Conservation (phyloP, 2,113 vertebrate genomes). For the Melanotaenia duboulayi region DNA sequence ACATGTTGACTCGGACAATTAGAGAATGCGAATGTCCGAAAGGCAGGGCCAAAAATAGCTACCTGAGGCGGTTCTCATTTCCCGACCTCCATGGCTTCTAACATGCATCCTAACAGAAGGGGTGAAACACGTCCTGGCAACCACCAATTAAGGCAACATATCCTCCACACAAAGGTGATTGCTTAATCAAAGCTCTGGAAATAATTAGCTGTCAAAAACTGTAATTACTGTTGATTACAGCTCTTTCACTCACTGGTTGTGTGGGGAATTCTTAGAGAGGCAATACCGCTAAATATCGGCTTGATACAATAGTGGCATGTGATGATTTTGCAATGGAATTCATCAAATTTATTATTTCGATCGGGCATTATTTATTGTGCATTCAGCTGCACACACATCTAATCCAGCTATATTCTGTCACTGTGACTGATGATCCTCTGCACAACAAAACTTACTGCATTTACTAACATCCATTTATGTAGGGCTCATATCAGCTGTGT, state of each 20-base stretch:
- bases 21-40: slow-evolving; percentile 49
- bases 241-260: slow-evolving; percentile 15
- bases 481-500: background rate
- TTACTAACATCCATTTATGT: background rate
- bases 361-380: background rate
- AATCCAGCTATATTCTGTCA: slow-evolving; percentile 8
- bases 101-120: slow-evolving; percentile 45
- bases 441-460: background rate
- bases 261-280: background rate
- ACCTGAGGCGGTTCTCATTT: slow-evolving; percentile 39
- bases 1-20: slow-evolving; percentile 59
- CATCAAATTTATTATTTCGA: background rate
- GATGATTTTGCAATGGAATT: background rate
- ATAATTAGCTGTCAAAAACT: slow-evolving; percentile 68
- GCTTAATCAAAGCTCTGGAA: slow-evolving; percentile 61
- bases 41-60: slow-evolving; percentile 50
- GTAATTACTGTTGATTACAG: slow-evolving; percentile 68
- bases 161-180: slow-evolving; percentile 50
- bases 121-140: slow-evolving; percentile 50
- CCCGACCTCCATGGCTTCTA: slow-evolving; percentile 48
- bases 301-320: slow-evolving; percentile 11
- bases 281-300: slow-evolving; percentile 1
- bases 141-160: slow-evolving; percentile 64
- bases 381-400: background rate
- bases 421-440: slow-evolving; percentile 15